Conservation (phyloP, 2,113 vertebrate genomes). For the Myotis brandtii region DNA sequence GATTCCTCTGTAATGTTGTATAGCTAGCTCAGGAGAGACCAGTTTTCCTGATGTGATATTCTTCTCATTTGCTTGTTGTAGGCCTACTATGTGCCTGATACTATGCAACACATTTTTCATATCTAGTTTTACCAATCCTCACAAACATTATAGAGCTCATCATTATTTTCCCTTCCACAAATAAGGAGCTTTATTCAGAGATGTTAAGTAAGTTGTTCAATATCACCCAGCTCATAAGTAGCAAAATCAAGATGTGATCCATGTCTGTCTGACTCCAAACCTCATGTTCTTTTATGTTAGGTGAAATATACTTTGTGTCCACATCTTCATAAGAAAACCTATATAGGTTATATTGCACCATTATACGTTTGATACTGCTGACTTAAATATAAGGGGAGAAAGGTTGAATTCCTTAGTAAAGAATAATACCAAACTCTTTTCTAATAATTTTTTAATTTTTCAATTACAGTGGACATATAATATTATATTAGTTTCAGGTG, state of each 20-base stretch:
- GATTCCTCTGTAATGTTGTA: not conserved
- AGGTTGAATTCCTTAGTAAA: not conserved
- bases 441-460: not conserved
- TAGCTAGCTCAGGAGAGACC: not conserved
- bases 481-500: not conserved
- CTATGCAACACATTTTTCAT: not conserved
- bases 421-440: not conserved
- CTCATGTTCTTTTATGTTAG: not conserved
- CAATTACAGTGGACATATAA: not conserved
- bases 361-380: not conserved
- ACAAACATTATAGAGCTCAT: not conserved
- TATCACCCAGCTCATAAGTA: not conserved
- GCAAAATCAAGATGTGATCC: not conserved
- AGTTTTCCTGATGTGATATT: not conserved
- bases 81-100: not conserved
- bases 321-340: not conserved
- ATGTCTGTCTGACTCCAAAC: not conserved
- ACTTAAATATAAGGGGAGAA: not conserved
- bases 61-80: not conserved
- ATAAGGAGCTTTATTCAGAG: not conserved
- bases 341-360: not conserved
- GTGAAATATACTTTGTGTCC: not conserved
- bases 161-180: conserved; percentile 11
- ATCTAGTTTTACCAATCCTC: not conserved
- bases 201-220: not conserved